phyloP scores from a whole-genome alignment of 2,113 vertebrate species.

The Dendropsophus ebraccatus region DNA sequence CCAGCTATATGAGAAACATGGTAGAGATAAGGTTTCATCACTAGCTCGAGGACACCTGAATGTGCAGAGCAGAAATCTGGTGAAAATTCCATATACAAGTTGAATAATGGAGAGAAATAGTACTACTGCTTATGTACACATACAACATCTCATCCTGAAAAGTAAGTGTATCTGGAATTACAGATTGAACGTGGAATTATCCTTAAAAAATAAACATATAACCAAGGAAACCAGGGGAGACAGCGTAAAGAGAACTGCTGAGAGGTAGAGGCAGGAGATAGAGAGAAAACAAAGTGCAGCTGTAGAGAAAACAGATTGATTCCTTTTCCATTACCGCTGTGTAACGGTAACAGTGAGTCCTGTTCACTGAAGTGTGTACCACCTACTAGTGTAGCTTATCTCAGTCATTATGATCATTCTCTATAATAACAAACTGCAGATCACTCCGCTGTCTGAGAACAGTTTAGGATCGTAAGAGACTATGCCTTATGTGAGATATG shows the following conservation, averaged over 20 bases:
- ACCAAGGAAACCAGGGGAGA: not conserved
- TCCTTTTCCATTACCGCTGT: not conserved
- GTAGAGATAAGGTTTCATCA: no score
- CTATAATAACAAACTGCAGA: not conserved
- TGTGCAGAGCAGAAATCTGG: no score
- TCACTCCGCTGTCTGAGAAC: not conserved
- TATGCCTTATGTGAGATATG: no score
- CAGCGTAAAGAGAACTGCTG: not conserved
- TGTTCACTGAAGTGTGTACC: not conserved
- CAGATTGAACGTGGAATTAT: not conserved
- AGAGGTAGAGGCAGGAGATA: not conserved
- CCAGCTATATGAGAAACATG: no score
- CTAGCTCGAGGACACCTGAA: no score
- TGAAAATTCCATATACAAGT: no score
- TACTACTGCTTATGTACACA: no score
- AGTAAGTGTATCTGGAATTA: no score
- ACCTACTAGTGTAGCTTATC: not conserved
- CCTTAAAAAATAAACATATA: not conserved
- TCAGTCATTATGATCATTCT: not conserved
- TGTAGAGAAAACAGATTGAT: not conserved
- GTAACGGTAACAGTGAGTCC: not conserved
- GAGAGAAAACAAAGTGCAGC: not conserved
- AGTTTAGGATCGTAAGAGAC: no score
- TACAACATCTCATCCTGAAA: no score
- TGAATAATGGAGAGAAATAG: no score